Base-by-base conservation (phyloP, 2,113 vertebrate genomes). In the Notothenia rossii region DNA sequence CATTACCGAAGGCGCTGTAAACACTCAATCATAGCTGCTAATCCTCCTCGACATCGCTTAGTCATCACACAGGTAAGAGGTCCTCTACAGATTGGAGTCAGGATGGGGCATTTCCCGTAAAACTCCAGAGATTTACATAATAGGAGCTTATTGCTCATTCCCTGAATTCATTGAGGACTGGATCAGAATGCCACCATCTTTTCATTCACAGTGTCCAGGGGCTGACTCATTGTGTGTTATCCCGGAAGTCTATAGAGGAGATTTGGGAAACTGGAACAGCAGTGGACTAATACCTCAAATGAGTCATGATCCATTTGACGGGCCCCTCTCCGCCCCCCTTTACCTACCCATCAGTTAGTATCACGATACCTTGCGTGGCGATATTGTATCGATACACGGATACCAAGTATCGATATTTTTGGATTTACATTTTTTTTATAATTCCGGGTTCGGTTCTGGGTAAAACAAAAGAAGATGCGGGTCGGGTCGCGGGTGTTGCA, bases 181-280 rank as follows among this genome's bases (percentile, higher is more conserved):
- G 83, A 77, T 69, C 15, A 48, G 66, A 83, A 88, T 85, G 83
- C 67, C 54, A 73, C 70, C 33, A 48, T 86, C 56, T 69, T 85
- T 88, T 87, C 66, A 80, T 58, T 84, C 43, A 80, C 51, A 66
- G 60, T 45, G 48, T 75, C 68, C 75, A 82, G 74, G 6, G 46
- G 60, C 84, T 90, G 81, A 94, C 72, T 92, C 90, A 90, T 58
- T 78, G 75, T 82, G 54, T 74, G 58, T 56, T 77, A 63, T 73
- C 77, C 81, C 69, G 22, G 62, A 61, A 77, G 72, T 84, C 64
- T 43, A 66, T 59, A 22, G 65, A 84, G 43, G 75, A 33, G 56
- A 77, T 77, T 87, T 59, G 63, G 65, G 79, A 81, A 86, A 81
- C 73, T 65, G 73, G 88, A 82, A 74, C 80, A 77, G 13, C 55